Evolutionary conservation across 92 coral and sea anemone species (phyloP), one percentile per base, ranked within the genome.

Genomic region (Paragorgia papillata): DNA sequence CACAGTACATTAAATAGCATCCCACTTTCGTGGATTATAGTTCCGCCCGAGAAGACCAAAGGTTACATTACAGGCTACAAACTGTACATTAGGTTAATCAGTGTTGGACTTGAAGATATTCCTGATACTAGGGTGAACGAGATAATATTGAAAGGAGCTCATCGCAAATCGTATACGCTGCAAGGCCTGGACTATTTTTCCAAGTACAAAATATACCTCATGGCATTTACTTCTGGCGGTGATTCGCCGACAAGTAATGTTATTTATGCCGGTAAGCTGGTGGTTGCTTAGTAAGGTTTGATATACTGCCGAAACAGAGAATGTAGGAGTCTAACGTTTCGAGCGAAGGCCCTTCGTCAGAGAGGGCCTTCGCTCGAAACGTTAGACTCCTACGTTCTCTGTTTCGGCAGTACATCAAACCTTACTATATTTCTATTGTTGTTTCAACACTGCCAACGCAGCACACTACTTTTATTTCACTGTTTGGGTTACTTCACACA

Each of bases 21-120:
- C 1, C 84, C 77, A 1, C 80, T 89, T 15, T 32, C 17, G 0
- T 91, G 97, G 97, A 65, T 60, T 20, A 88, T 89, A 3, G 83
- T 91, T 24, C 74, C 83, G 22, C 91, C 89, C 62, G 81, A 82
- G 27, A 39, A 56, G 14, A 84, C 84, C 13, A 35, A 70, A 25
- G 88, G 82, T 35, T 86, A 89, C 69, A 39, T 91, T 51, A 54
- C 51, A 12, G 94, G 94, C 29, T 89, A 89, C 75, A 84, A 74
- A 40, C 51, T 89, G 14, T 43, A 73, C 27, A 75, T 86, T 56
- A 82, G 57, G 44, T 24, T 60, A 18, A 53, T 80, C 64, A 65
- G 25, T 26, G 59, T 77, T 21, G 82, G 85, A 49, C 86, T 61
- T 17, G 86, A 74, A 9, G 82, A 53, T 14, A 50, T 59, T 6